phyloP scores from a whole-genome alignment of 1,140 invertebrate genomes.

The Drosophila fuyamai region DNA sequence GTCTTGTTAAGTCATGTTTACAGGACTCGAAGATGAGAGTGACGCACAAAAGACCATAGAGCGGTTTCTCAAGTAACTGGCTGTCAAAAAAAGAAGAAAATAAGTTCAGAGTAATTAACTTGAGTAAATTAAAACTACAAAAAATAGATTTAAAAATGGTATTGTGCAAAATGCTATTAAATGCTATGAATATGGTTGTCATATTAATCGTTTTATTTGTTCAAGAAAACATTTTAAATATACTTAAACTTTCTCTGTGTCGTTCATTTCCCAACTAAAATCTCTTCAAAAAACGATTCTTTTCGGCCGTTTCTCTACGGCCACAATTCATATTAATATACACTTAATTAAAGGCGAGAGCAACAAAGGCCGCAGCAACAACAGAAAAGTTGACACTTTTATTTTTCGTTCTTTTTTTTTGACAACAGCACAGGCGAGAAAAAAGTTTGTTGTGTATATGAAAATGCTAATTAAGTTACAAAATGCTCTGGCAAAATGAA shows the following conservation, averaged over 20 bases:
- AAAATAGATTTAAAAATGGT: not conserved
- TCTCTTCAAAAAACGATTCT: not conserved
- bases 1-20: slow-evolving; percentile 65
- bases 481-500: slow-evolving; percentile 70
- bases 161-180: too few relatives aligned
- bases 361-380: slow-evolving; percentile 8
- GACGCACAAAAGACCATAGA: not conserved
- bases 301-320: not conserved
- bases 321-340: slow-evolving; percentile 47
- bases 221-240: too few relatives aligned
- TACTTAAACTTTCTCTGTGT: too few relatives aligned
- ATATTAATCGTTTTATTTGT: too few relatives aligned
- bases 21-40: slow-evolving; percentile 44
- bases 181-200: too few relatives aligned
- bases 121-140: not conserved
- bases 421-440: slow-evolving; percentile 15
- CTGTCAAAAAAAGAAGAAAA: slow-evolving; percentile 4
- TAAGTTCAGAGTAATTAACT: slow-evolving; percentile 13
- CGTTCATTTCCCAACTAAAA: not conserved
- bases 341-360: slow-evolving; percentile 55
- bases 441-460: slow-evolving; percentile 49
- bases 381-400: slow-evolving; percentile 42
- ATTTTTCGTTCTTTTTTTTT: slow-evolving; percentile 20
- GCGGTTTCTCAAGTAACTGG: slow-evolving; percentile 11
- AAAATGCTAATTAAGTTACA: slow-evolving; percentile 78